phyloP scores from a whole-genome alignment of 2,797 vertebrate genomes.

The Pempheris klunzingeri region DNA sequence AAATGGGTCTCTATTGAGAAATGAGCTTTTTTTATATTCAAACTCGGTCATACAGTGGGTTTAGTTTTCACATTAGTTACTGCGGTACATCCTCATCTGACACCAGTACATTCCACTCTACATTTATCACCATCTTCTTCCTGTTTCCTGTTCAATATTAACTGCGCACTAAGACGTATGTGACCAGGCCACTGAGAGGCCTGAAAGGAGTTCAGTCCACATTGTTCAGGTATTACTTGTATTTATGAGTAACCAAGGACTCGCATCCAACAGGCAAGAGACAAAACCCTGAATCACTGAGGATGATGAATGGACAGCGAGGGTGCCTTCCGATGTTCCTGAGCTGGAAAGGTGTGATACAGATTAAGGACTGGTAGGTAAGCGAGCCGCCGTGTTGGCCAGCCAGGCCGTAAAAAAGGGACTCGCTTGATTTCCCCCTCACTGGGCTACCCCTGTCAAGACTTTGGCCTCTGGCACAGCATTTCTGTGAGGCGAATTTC shows the following conservation, averaged over 20 bases:
- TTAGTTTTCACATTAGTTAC: background rate
- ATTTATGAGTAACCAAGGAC: constrained; percentile 57
- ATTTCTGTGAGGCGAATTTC: constrained; percentile 86
- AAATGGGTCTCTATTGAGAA: background rate
- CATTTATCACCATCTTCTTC: constrained; percentile 30
- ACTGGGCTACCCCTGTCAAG: constrained; percentile 80
- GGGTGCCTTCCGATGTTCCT: constrained; percentile 11
- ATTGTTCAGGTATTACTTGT: constrained; percentile 32
- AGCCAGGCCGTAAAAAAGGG: constrained; percentile 45
- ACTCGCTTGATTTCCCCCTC: constrained; percentile 77
- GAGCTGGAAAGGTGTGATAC: constrained; percentile 47
- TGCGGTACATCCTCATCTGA: constrained; percentile 1
- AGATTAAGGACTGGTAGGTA: constrained; percentile 59
- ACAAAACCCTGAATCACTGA: constrained; percentile 48
- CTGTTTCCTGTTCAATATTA: constrained; percentile 34
- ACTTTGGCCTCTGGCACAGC: constrained; percentile 80
- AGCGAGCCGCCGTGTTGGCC: constrained; percentile 33
- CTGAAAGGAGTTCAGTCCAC: constrained; percentile 43
- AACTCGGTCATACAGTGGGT: background rate
- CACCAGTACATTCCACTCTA: constrained; percentile 18
- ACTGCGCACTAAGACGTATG: constrained; percentile 41
- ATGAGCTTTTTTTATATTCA: background rate
- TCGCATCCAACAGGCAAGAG: constrained; percentile 29
- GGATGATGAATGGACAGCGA: constrained; percentile 51
- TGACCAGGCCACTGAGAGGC: constrained; percentile 27